Evolutionary conservation across 2,797 vertebrate species (phyloP).

Genomic region (Ctenochaetus hawaiiensis): DNA sequence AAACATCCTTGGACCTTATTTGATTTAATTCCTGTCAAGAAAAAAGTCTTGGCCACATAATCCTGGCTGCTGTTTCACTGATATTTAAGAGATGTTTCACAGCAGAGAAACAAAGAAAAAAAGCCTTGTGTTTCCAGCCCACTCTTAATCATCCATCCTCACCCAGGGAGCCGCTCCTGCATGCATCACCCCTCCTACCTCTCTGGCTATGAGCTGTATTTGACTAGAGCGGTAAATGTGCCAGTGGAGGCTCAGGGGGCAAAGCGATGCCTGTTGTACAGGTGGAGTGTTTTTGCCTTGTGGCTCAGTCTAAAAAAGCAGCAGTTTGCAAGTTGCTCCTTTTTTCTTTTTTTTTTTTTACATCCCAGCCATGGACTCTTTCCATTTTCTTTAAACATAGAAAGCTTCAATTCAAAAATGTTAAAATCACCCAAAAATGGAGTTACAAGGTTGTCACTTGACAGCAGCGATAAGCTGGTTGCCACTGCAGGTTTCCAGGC

Average conservation of each 20-base stretch:
- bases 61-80: slow-evolving; percentile 43
- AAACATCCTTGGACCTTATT: slow-evolving; percentile 45
- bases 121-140: slow-evolving; percentile 63
- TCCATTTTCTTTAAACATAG: neutral
- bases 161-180: slow-evolving; percentile 63
- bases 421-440: slow-evolving; percentile 17
- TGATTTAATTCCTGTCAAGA: slow-evolving; percentile 40
- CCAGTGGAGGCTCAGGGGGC: slow-evolving; percentile 67
- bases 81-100: slow-evolving; percentile 69
- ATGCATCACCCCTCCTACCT: slow-evolving; percentile 62
- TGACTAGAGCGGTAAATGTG: slow-evolving; percentile 69
- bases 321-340: neutral
- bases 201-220: slow-evolving; percentile 65
- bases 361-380: too few relatives aligned
- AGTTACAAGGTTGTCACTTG: slow-evolving; percentile 40
- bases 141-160: slow-evolving; percentile 65
- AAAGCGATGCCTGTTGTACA: slow-evolving; percentile 62
- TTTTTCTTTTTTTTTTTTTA: neutral
- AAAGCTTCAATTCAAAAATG: slow-evolving; percentile 7
- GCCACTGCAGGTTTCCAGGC: slow-evolving; percentile 55
- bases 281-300: slow-evolving; percentile 65
- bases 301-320: slow-evolving; percentile 66
- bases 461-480: slow-evolving; percentile 49
- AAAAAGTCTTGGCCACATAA: slow-evolving; percentile 45
- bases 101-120: slow-evolving; percentile 66